These are phyloP conservation scores for Microdon myrmicae DNA, from an alignment of 2,888 invertebrate genomes.

Conservation along the genomic window DNA sequence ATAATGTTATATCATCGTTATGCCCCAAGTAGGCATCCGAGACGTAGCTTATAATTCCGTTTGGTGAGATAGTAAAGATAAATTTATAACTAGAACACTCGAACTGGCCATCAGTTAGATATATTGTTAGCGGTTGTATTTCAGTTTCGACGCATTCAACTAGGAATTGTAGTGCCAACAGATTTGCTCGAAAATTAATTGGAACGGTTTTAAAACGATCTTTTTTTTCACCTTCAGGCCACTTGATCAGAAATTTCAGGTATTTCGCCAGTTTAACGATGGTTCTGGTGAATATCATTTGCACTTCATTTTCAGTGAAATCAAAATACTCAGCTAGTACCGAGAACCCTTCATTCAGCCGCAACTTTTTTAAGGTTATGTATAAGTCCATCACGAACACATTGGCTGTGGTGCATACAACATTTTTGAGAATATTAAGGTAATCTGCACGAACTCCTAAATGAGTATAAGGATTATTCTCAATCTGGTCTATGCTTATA, in stretches of 20 bases:
- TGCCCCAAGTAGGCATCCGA: constrained; percentile 64
- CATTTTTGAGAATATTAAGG: constrained; percentile 60
- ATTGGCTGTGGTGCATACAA: constrained; percentile 60
- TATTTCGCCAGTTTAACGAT: constrained; percentile 61
- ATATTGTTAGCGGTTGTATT: constrained; percentile 56
- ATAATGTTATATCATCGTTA: constrained; percentile 64
- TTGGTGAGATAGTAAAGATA: constrained; percentile 63
- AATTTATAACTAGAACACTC: constrained; percentile 64
- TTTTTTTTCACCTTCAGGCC: constrained; percentile 64
- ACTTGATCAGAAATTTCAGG: constrained; percentile 61
- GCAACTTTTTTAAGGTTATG: constrained; percentile 62
- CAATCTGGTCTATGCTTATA: constrained; percentile 61
- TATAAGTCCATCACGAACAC: constrained; percentile 61
- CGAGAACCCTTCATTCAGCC: constrained; percentile 63
- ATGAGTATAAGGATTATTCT: constrained; percentile 60
- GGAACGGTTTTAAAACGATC: constrained; percentile 65
- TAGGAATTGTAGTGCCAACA: constrained; percentile 64
- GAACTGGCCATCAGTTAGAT: constrained; percentile 55
- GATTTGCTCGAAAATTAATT: constrained; percentile 61
- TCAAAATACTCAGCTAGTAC: constrained; percentile 63
- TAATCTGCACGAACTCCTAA: constrained; percentile 59
- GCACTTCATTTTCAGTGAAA: constrained; percentile 59
- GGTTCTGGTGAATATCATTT: constrained; percentile 60
- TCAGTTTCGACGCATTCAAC: constrained; percentile 66
- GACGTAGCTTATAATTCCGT: constrained; percentile 63